phyloP scores from a whole-genome alignment of 2,888 invertebrate genomes.

The Julus scanicus region DNA sequence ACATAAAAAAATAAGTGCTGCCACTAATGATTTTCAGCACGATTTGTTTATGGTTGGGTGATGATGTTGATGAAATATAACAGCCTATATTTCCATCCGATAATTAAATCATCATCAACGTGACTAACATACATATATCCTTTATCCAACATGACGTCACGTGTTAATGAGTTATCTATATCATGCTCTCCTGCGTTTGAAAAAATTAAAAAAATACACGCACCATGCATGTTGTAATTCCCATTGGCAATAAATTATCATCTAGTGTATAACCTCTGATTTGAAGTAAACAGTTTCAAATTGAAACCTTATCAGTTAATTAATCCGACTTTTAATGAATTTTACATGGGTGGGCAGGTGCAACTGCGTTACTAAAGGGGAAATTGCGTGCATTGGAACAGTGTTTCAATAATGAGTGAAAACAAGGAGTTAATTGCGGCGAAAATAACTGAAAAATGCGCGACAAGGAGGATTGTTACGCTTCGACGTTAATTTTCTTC shows the following conservation, averaged over 20 bases:
- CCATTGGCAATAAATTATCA: constrained; percentile 10
- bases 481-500: neutral
- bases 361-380: neutral
- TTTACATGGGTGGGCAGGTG: neutral
- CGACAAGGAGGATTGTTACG: neutral
- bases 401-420: neutral
- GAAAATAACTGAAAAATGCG: neutral
- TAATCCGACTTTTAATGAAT: constrained; percentile 31
- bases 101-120: too few relatives aligned
- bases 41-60: too few relatives aligned
- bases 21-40: too few relatives aligned
- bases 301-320: neutral
- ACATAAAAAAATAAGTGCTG: too few relatives aligned
- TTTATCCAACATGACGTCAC: too few relatives aligned
- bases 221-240: neutral
- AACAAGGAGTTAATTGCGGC: neutral
- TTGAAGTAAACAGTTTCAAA: neutral
- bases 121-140: too few relatives aligned
- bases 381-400: neutral
- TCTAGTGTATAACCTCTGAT: neutral
- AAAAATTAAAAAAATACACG: too few relatives aligned
- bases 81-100: too few relatives aligned
- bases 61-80: too few relatives aligned
- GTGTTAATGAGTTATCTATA: too few relatives aligned
- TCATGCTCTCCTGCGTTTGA: too few relatives aligned